A percentile compares a stretch with the other conserved stretches of the same genome.
phyloP scores from a whole-genome alignment of 2,113 vertebrate genomes.

The Caracal caracal region DNA sequence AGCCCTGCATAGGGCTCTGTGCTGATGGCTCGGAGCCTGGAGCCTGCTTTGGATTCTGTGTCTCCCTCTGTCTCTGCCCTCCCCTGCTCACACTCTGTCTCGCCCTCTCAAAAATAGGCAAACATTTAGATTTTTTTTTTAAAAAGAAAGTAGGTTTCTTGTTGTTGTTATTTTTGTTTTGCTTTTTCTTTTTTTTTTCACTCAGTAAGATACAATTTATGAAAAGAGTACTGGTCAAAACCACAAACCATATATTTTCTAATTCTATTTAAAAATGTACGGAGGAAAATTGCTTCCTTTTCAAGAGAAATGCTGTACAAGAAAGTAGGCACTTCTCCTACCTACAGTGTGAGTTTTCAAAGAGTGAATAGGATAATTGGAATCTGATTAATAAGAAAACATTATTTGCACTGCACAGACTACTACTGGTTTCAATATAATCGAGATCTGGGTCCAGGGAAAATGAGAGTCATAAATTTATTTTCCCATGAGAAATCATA shows the following conservation, averaged over 20 bases:
- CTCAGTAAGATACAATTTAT: conserved; percentile 6
- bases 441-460: not conserved
- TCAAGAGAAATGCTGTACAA: not conserved
- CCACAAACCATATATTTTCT: not conserved
- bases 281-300: conserved; percentile 62
- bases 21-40: too few species aligned
- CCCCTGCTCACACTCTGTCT: too few species aligned
- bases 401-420: not conserved
- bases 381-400: conserved; percentile 56
- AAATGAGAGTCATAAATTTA: not conserved
- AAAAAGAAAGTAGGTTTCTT: not conserved
- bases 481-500: not conserved
- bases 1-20: too few species aligned
- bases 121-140: too few species aligned
- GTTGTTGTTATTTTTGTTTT: not conserved
- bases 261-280: conserved; percentile 57
- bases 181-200: not conserved
- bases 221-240: not conserved
- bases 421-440: not conserved
- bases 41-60: too few species aligned
- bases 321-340: not conserved
- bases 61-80: too few species aligned
- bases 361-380: not conserved
- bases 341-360: not conserved
- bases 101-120: too few species aligned